These are phyloP conservation scores for Ceratina australensis DNA, from an alignment of 1,140 invertebrate species.

Conservation along the genomic window DNA sequence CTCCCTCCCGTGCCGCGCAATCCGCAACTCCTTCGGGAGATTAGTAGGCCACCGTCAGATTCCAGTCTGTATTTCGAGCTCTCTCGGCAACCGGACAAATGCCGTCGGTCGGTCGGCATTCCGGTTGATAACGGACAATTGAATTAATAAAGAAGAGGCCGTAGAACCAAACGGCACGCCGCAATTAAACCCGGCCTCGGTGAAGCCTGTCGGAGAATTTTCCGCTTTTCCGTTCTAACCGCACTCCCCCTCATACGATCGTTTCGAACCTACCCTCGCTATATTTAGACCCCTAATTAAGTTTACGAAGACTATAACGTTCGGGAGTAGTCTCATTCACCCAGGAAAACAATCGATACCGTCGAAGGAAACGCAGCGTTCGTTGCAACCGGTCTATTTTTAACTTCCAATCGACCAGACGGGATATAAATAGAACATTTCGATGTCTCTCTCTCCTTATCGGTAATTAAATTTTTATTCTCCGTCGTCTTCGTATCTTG, in stretches of 20 bases:
- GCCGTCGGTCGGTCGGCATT: constrained; percentile 45
- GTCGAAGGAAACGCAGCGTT: neutral
- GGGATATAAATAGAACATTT: constrained; percentile 31
- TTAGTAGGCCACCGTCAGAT: constrained; percentile 11
- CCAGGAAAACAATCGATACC: constrained; percentile 2
- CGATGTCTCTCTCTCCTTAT: neutral
- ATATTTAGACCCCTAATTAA: neutral
- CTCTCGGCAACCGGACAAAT: constrained; percentile 54
- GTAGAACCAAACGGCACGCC: constrained; percentile 58
- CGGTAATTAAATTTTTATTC: neutral
- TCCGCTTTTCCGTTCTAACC: constrained; percentile 31
- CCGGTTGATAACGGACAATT: constrained; percentile 67
- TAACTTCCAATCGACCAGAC: constrained; percentile 24
- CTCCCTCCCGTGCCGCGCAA: neutral
- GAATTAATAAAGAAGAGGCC: constrained; percentile 71
- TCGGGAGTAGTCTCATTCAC: neutral
- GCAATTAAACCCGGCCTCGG: constrained; percentile 62
- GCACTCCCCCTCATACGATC: neutral
- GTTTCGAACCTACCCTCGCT: neutral
- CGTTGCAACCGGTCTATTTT: constrained; percentile 18
- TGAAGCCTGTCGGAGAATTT: constrained; percentile 42
- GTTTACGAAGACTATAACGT: neutral
- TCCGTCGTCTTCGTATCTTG: neutral
- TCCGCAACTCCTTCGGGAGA: neutral
- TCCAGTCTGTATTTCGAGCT: constrained; percentile 28